Conservation (phyloP, 2,888 invertebrate species). For the Labia minor region DNA sequence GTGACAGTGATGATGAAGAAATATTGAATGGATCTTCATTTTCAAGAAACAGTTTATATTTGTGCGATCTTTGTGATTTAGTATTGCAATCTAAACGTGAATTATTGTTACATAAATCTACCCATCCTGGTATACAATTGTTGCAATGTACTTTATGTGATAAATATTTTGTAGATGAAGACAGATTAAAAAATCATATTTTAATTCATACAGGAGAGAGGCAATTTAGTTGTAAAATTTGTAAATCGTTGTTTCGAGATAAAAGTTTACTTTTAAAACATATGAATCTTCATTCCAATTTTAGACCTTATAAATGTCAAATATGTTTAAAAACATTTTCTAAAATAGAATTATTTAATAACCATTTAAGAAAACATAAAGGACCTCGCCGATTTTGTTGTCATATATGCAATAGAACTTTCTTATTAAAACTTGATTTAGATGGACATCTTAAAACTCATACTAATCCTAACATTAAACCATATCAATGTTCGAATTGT, state of each 20-base stretch:
- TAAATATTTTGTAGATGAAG: neutral
- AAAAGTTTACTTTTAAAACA: neutral
- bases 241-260: neutral
- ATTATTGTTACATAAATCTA: neutral
- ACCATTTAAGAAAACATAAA: neutral
- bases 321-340: neutral
- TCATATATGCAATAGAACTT: neutral
- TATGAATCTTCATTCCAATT: neutral
- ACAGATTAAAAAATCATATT: neutral
- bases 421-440: neutral
- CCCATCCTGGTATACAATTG: neutral
- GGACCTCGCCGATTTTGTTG: neutral
- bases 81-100: neutral
- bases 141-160: neutral
- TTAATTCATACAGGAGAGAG: neutral
- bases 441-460: neutral
- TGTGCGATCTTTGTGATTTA: neutral
- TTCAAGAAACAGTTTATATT: neutral
- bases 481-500: neutral
- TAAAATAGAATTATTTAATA: neutral
- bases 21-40: neutral
- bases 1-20: neutral
- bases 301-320: neutral
- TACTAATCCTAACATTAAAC: neutral
- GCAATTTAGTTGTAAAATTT: neutral